Percentiles rank a stretch among this genome's conserved stretches.
Conservation (phyloP, 2,797 vertebrate species). For the Takifugu ocellatus region DNA sequence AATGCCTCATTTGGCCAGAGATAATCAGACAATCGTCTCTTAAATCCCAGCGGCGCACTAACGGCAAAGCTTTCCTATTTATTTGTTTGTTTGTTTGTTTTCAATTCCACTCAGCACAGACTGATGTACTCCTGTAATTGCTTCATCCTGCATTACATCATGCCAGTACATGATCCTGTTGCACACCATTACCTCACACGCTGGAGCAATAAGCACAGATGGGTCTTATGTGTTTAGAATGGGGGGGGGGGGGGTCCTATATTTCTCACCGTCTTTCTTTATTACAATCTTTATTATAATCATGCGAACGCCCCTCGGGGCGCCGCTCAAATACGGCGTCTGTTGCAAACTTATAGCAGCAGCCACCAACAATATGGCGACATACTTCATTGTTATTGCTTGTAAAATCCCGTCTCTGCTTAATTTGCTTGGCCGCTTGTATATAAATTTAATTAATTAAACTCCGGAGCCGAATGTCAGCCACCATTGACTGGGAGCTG, state of each 20-base stretch:
- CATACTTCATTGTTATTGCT: slow-evolving; percentile 5
- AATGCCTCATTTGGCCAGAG: slow-evolving; percentile 38
- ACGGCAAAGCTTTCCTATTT: slow-evolving; percentile 40
- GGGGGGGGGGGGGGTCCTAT: slow-evolving; percentile 8
- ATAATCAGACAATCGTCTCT: slow-evolving; percentile 44
- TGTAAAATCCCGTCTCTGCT: slow-evolving; percentile 5
- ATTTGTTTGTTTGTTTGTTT: slow-evolving; percentile 14
- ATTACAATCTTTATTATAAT: slow-evolving; percentile 44
- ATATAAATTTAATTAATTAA: slow-evolving; percentile 8
- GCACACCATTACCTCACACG: slow-evolving; percentile 12
- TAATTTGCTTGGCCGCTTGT: slow-evolving; percentile 9
- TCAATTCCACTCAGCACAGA: slow-evolving; percentile 45
- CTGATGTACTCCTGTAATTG: slow-evolving; percentile 51
- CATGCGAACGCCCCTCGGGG: slow-evolving; percentile 32
- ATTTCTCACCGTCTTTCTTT: slow-evolving; percentile 40
- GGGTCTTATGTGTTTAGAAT: slow-evolving; percentile 40
- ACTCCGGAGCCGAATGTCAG: slow-evolving; percentile 13
- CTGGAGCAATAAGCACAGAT: slow-evolving; percentile 44
- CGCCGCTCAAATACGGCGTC: slow-evolving; percentile 28
- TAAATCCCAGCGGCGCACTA: slow-evolving; percentile 30
- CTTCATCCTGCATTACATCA: slow-evolving; percentile 42
- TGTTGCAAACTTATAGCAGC: slow-evolving; percentile 3
- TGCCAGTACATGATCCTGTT: slow-evolving; percentile 47
- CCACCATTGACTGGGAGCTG: neutral
- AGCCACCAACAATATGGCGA: too few species aligned